Evolutionary conservation across 2,797 vertebrate genomes (phyloP).

Genomic region (Novumbra hubbsi): DNA sequence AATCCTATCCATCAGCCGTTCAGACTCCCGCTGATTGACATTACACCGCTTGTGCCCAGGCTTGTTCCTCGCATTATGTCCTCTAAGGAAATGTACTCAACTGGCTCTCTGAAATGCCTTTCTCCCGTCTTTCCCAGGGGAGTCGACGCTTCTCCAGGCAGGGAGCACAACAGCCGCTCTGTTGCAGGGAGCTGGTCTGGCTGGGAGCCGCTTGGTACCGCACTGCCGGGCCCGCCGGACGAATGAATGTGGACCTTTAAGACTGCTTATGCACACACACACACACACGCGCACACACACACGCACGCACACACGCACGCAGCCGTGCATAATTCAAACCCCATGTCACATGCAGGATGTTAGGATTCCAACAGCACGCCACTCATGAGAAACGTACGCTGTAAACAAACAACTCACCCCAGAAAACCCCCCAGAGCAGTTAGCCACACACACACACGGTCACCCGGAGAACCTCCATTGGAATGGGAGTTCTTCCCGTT

Average conservation of each 20-base stretch:
- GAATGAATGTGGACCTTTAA: constrained; percentile 76
- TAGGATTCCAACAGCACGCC: constrained; percentile 44
- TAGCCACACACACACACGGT: constrained; percentile 36
- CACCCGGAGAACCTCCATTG: constrained; percentile 11
- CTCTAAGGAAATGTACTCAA: constrained; percentile 53
- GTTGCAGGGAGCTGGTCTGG: constrained; percentile 51
- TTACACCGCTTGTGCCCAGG: constrained; percentile 28
- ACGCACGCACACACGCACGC: constrained; percentile 2
- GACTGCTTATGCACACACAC: constrained; percentile 45
- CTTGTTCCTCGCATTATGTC: constrained; percentile 36
- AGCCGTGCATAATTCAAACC: constrained; percentile 60
- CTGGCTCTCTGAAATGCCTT: constrained; percentile 50
- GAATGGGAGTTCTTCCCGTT: background rate
- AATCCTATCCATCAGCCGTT: constrained; percentile 20
- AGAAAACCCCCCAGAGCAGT: constrained; percentile 10
- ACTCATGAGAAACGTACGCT: constrained; percentile 48
- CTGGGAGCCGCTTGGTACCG: constrained; percentile 54
- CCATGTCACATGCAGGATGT: constrained; percentile 55
- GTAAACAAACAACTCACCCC: constrained; percentile 59
- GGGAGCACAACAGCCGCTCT: constrained; percentile 69
- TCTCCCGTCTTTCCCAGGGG: constrained; percentile 49
- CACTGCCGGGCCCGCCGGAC: constrained; percentile 57
- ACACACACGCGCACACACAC: constrained; percentile 26
- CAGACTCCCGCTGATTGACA: constrained; percentile 27
- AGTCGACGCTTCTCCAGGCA: constrained; percentile 65